These are phyloP conservation scores for Hyles vespertilio DNA, from an alignment of 1,140 invertebrate genomes.

Conservation along the genomic window DNA sequence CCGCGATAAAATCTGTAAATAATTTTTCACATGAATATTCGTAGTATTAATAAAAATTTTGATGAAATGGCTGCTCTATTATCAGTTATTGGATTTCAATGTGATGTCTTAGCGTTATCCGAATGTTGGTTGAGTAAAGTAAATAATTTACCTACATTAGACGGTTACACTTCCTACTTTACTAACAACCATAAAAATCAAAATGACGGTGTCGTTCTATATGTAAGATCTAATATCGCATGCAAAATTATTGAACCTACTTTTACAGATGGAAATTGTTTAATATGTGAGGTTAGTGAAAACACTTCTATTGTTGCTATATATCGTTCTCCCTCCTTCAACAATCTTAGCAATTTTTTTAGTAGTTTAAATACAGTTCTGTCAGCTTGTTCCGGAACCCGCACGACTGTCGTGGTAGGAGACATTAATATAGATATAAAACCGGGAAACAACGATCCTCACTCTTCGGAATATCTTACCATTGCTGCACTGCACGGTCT, in stretches of 20 bases:
- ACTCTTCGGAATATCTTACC: not conserved
- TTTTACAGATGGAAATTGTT: not conserved
- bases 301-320: not conserved
- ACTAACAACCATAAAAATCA: not conserved
- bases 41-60: conserved; percentile 5
- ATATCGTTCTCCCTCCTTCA: conserved; percentile 1
- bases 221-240: not conserved
- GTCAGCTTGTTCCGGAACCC: not conserved
- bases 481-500: conserved; percentile 1
- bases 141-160: not conserved
- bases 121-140: conserved; percentile 3
- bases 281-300: not conserved
- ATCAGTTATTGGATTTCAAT: not conserved
- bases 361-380: not conserved
- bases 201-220: conserved; percentile 1
- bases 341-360: not conserved
- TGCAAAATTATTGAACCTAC: not conserved
- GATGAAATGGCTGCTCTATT: conserved; percentile 3
- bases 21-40: conserved; percentile 1
- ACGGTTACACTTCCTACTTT: not conserved
- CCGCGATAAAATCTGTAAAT: no score
- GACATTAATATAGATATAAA: conserved; percentile 3
- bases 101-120: conserved; percentile 2
- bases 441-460: not conserved
- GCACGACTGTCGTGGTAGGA: not conserved